A percentile compares a stretch with the other conserved stretches of the same genome.
phyloP scores from a whole-genome alignment of 2,797 vertebrate species.

The Morus bassanus region DNA sequence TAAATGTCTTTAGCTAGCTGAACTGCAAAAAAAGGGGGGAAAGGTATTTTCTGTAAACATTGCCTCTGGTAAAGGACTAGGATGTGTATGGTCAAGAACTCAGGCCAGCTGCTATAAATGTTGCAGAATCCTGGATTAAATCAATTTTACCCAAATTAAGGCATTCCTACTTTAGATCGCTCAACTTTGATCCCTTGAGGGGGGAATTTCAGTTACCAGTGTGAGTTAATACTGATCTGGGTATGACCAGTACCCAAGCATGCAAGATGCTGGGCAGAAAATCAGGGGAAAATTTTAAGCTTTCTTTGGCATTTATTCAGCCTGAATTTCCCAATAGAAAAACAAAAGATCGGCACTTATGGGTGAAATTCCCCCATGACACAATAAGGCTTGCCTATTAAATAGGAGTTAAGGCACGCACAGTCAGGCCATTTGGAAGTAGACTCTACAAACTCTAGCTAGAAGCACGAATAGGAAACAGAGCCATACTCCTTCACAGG shows the following conservation, averaged over 20 bases:
- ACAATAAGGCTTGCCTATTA: neutral
- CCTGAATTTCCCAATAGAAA: conserved; percentile 15
- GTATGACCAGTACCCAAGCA: neutral
- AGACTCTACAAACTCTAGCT: neutral
- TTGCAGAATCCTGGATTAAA: neutral
- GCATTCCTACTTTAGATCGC: neutral
- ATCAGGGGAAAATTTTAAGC: neutral
- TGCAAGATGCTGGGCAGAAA: conserved; percentile 17
- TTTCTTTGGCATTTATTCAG: conserved; percentile 28
- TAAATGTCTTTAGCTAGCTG: neutral
- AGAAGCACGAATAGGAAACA: neutral
- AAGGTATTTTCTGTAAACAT: neutral
- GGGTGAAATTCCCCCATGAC: conserved; percentile 27
- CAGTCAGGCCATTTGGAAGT: neutral
- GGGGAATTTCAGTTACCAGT: neutral
- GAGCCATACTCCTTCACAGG: neutral
- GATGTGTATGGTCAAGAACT: neutral
- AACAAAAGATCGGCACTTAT: neutral
- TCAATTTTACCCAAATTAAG: conserved; percentile 29
- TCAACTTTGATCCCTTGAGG: neutral
- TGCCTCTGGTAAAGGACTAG: neutral
- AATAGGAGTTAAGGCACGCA: neutral
- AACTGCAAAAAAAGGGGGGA: neutral
- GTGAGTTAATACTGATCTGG: neutral
- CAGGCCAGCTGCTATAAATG: neutral